Base-by-base conservation (phyloP, 2,797 vertebrate species). In the Manis crassicaudata region DNA sequence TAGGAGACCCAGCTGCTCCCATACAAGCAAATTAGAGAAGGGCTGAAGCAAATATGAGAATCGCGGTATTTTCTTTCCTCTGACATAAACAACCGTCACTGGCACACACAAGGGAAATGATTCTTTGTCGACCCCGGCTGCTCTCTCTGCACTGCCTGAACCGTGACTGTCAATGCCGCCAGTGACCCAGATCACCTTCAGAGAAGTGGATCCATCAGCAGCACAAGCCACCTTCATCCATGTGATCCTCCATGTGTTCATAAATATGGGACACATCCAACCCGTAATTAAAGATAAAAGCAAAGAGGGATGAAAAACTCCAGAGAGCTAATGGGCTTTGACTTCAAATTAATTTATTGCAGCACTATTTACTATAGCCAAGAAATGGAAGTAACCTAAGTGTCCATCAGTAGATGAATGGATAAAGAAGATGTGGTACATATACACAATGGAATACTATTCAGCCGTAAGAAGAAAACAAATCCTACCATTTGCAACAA, bases 161-260 rank as follows among this genome's bases (percentile, higher is more conserved):
- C 18, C 50, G 40, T 0, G 10, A 27, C 16, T 54, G 32, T 21
- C 37, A 16, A 20, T 13, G 14, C 17, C 72, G 17, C 2, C 20
- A 25, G 4, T 2, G 8, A 80, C 8, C 16, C 7, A 32, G 43
- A 18, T 80, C 16, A 6, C 23, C 52, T 54, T 60, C 20, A 25
- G 68, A 46, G 37, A 35, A 11, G 18, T 0, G 14, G 73, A 29
- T 7, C 35, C 14, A 20, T 50, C 21, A 5, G 16, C 25, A 43
- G 25, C 2, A 43, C 29, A 62, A 0, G 29, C 52, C 52, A 82
- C 8, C 0, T 18, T 58, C 18, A 2, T 4, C 35, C 46, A 75
- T 1, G 6, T 3, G 18, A 40, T 65, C 21, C 8, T 10, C 6
- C 14, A 1, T 2, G 4, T 1, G 7, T 21, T 18, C 35, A 1